Evolutionary conservation across 2,797 vertebrate species (phyloP), one percentile per base, ranked within the genome.

Genomic region (Tenualosa thibaudeaui): DNA sequence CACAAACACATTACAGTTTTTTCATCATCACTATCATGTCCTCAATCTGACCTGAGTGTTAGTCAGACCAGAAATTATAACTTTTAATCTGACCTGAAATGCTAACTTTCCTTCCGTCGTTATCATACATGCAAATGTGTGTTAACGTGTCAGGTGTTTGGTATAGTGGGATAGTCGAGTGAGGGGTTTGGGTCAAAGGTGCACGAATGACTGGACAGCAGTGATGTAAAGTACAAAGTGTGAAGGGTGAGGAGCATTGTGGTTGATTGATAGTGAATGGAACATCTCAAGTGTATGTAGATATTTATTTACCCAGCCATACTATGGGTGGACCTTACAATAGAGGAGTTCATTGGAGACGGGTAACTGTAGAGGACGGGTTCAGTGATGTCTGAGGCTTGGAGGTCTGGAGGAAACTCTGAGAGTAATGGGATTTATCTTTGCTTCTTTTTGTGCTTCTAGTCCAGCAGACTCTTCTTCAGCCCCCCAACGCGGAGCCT

Each of bases 391-490:
- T 56, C 4, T 56, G 54, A 56, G 54, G 54, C 6, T 4, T 19
- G 54, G 54, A 22, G 19, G 54, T 22, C 17, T 56, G 54, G 60
- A 13, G n/a, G 46, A 26, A 50, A 19, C 43, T 81, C 81, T 83
- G 56, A 6, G 3, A 58, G 56, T 58, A 19, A 22, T 24, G 58
- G 58, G n/a, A 9, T 43, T 19, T 78, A 19, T n/a, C 40, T 46
- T 22, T 78, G 37, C 37, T 78, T 54, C 22, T 86, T 87, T 81
- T 84, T 86, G 88, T 88, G 86, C 65, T 71, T 49, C 19, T 90
- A 98, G 97, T 96, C 87, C 97, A 97, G 89, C 96, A 97, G 88
- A 97, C 95, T 5, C 95, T 95, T 0, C 93, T 97, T 88, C 95
- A 97, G 88, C 92, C 93, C 0, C 92, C 97, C 85, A 94, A 94